Conservation (phyloP, 2,797 vertebrate species). For the Avahi laniger region DNA sequence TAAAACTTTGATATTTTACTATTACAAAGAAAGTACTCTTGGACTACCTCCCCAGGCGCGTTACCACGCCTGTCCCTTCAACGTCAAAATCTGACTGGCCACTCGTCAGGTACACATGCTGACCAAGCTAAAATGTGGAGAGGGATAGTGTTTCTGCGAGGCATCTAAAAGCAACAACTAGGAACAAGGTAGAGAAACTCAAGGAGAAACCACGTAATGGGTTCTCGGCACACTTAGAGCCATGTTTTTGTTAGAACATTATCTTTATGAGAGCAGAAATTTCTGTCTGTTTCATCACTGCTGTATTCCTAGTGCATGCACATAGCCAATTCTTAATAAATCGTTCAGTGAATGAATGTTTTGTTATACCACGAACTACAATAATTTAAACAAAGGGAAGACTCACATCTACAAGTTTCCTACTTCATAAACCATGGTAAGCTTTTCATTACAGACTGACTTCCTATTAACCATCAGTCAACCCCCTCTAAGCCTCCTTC, state of each 20-base stretch:
- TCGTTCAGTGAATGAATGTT: neutral
- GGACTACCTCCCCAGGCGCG: neutral
- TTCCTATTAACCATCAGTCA: neutral
- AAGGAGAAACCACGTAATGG: neutral
- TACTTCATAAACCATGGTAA: neutral
- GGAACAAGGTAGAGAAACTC: neutral
- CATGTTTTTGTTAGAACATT: neutral
- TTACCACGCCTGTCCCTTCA: neutral
- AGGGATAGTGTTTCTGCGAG: neutral
- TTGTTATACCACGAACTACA: neutral
- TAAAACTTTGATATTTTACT: neutral
- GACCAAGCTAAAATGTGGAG: neutral
- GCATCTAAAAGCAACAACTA: neutral
- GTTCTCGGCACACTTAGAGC: neutral
- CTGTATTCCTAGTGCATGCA: neutral
- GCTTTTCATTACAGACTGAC: neutral
- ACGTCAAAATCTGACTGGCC: neutral
- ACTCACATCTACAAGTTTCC: neutral
- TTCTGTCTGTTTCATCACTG: neutral
- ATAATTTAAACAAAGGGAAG: neutral
- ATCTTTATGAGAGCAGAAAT: neutral
- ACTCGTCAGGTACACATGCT: neutral
- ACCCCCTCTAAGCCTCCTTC: neutral
- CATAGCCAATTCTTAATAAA: neutral
- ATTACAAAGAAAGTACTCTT: neutral